These are phyloP conservation scores for Drosophila colorata DNA, from an alignment of 2,888 invertebrate species.

Conservation along the genomic window DNA sequence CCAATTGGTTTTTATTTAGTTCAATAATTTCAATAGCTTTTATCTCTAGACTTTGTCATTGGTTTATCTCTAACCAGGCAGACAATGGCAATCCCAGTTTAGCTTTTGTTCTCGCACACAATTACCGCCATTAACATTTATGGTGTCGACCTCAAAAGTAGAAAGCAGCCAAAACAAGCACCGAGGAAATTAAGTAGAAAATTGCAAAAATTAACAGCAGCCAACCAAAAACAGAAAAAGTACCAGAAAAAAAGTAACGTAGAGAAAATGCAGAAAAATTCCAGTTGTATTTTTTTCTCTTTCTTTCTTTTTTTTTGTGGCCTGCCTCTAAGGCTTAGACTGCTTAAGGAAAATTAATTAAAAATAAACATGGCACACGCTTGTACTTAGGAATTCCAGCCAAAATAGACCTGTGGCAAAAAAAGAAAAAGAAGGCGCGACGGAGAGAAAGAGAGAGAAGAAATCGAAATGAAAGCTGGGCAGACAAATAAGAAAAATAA, in stretches of 20 bases:
- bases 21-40: slow-evolving; percentile 30
- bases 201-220: slow-evolving; percentile 77
- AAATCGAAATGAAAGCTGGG: slow-evolving; percentile 46
- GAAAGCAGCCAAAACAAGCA: slow-evolving; percentile 43
- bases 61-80: slow-evolving; percentile 40
- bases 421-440: slow-evolving; percentile 8
- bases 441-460: slow-evolving; percentile 3
- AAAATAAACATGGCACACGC: slow-evolving; percentile 80
- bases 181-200: slow-evolving; percentile 75
- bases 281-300: slow-evolving; percentile 11
- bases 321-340: slow-evolving; percentile 65
- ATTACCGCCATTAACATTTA: slow-evolving; percentile 74
- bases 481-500: slow-evolving; percentile 68
- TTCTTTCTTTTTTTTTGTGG: slow-evolving; percentile 17
- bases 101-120: slow-evolving; percentile 46
- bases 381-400: slow-evolving; percentile 76
- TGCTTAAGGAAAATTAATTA: slow-evolving; percentile 81
- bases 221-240: slow-evolving; percentile 19
- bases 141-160: slow-evolving; percentile 56
- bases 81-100: slow-evolving; percentile 40
- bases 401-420: slow-evolving; percentile 72
- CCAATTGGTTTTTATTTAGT: slow-evolving; percentile 37
- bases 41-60: slow-evolving; percentile 2
- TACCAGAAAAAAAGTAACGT: slow-evolving; percentile 11
- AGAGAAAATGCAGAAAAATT: slow-evolving; percentile 36